Evolutionary conservation across 2,797 vertebrate genomes (phyloP).

Genomic region (Antrozous pallidus): DNA sequence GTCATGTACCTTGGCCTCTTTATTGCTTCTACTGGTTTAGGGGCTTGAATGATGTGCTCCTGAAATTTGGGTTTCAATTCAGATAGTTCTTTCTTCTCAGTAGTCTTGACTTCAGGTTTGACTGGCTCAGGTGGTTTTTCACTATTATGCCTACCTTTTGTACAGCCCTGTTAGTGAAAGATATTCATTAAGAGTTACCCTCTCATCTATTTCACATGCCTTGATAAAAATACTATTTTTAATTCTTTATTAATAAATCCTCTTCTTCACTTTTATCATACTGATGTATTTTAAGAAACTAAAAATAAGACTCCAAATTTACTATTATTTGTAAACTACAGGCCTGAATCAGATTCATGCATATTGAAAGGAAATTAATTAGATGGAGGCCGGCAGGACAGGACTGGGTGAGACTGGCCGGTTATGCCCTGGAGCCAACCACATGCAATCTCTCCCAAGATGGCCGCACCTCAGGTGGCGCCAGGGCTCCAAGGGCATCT

Average conservation of each 20-base stretch:
- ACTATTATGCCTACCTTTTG: conserved; percentile 94
- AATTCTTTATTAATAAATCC: not conserved
- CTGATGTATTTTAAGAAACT: not conserved
- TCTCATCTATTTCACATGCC: not conserved
- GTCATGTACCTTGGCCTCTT: conserved; percentile 89
- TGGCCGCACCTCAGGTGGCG: too few relatives aligned
- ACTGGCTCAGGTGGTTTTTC: conserved; percentile 96
- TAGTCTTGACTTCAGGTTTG: conserved; percentile 93
- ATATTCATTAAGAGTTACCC: not conserved
- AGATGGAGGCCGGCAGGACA: too few relatives aligned
- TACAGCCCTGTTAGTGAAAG: conserved; percentile 89
- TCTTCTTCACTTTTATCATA: conserved; percentile 15
- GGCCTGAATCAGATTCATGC: too few relatives aligned
- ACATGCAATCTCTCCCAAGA: too few relatives aligned
- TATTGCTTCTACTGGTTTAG: conserved; percentile 92
- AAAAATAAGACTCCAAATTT: not conserved
- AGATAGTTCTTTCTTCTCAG: conserved; percentile 88
- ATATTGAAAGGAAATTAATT: too few relatives aligned
- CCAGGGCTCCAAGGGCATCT: too few relatives aligned
- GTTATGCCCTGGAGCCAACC: too few relatives aligned
- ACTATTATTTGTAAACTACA: not conserved
- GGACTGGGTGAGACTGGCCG: too few relatives aligned
- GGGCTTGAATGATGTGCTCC: conserved; percentile 89
- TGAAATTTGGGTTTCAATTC: conserved; percentile 85
- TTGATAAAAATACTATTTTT: not conserved